These are phyloP conservation scores for Actenoides lindsayi DNA, from an alignment of 2,113 vertebrate species.

Conservation along the genomic window DNA sequence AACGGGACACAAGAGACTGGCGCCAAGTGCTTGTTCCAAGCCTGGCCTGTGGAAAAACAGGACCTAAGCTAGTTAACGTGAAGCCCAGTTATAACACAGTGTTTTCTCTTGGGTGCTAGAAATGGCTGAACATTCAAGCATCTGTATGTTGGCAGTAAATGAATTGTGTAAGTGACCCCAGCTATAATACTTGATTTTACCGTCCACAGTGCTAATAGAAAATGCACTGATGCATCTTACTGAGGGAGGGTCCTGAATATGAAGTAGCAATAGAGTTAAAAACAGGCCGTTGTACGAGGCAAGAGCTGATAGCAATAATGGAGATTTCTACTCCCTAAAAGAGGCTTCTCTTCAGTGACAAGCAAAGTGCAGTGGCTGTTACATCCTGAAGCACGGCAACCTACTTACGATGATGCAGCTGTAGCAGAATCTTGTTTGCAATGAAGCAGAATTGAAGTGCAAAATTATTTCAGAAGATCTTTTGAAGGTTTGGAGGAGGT, in stretches of 20 bases:
- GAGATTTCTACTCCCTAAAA: neutral
- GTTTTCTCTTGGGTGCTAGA: constrained; percentile 24
- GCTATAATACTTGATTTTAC: neutral
- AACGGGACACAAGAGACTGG: constrained; percentile 36
- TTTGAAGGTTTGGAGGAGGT: neutral
- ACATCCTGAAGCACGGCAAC: neutral
- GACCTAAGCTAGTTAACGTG: neutral
- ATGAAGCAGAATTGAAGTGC: neutral
- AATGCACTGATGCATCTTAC: constrained; percentile 16
- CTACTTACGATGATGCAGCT: neutral
- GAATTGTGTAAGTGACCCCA: constrained; percentile 35
- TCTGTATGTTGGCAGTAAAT: neutral
- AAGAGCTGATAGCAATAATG: neutral
- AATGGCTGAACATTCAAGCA: constrained; percentile 10
- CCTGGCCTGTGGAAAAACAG: constrained; percentile 31
- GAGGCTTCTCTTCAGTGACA: neutral
- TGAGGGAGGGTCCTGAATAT: neutral
- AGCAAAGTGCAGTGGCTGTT: neutral
- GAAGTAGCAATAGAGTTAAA: neutral
- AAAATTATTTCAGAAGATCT: neutral
- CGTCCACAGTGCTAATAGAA: constrained; percentile 25
- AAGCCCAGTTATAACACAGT: constrained; percentile 29
- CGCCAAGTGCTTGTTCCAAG: neutral
- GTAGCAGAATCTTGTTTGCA: neutral
- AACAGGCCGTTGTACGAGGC: neutral